Evolutionary conservation across 2,113 vertebrate genomes (phyloP).

Genomic region (Cyphomyrus discorhynchus): DNA sequence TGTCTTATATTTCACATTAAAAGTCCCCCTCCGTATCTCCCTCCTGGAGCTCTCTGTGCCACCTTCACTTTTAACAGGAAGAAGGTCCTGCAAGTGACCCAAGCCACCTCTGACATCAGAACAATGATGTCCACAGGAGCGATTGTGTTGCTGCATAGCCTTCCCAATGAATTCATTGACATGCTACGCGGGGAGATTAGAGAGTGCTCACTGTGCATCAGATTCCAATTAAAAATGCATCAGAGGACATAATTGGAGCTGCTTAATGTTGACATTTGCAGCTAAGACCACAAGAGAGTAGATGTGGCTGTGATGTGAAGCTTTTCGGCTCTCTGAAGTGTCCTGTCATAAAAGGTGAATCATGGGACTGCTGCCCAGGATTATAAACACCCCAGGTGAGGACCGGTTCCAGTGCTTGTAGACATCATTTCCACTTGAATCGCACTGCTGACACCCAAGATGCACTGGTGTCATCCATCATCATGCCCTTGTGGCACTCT

Average conservation of each 20-base stretch:
- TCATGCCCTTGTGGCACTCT: neutral
- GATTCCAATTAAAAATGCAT: slow-evolving; percentile 16
- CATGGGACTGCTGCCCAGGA: neutral
- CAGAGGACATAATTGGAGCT: neutral
- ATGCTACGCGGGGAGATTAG: neutral
- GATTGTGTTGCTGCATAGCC: neutral
- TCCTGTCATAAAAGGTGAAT: slow-evolving; percentile 17
- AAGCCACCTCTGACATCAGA: neutral
- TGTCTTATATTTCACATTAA: neutral
- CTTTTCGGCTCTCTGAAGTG: neutral
- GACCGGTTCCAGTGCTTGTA: neutral
- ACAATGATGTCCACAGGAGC: neutral
- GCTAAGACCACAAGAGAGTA: neutral
- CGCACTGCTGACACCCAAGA: neutral
- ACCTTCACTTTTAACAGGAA: neutral
- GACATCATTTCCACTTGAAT: slow-evolving; percentile 12
- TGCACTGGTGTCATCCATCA: neutral
- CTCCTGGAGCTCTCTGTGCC: neutral
- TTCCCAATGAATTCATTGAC: neutral
- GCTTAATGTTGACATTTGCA: slow-evolving; percentile 16
- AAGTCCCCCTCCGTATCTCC: neutral
- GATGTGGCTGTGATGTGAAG: slow-evolving; percentile 11
- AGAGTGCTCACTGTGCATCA: slow-evolving; percentile 2
- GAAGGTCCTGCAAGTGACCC: neutral
- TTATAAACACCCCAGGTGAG: neutral